Percentiles rank a stretch among this genome's conserved stretches.
Conservation (phyloP, 2,113 vertebrate species). For the Prolemur simus region DNA sequence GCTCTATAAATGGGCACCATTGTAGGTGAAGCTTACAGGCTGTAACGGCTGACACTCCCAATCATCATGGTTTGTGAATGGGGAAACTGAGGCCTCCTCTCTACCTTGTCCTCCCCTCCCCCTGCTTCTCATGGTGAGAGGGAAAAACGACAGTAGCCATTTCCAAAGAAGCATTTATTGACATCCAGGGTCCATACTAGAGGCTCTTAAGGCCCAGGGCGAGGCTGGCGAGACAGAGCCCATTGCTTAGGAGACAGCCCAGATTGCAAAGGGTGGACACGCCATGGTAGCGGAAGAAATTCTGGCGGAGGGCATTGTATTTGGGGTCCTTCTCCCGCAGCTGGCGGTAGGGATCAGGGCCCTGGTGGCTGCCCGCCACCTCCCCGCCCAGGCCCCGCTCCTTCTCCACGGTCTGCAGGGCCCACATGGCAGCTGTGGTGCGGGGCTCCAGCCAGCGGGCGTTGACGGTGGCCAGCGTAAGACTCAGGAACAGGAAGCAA, state of each 20-base stretch:
- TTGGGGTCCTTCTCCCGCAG: constrained; percentile 90
- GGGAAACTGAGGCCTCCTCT: background rate
- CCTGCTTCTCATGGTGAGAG: background rate
- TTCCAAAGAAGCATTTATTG: constrained; percentile 64
- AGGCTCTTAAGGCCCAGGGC: constrained; percentile 87
- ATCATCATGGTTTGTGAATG: background rate
- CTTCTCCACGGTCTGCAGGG: constrained; percentile 87
- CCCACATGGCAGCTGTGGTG: constrained; percentile 84
- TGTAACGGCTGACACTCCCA: background rate
- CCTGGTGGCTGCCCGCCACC: constrained; percentile 76
- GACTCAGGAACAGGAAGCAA: constrained; percentile 83
- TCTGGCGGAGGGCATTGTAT: constrained; percentile 82
- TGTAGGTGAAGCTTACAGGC: background rate
- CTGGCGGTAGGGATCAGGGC: constrained; percentile 85
- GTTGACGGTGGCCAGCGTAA: constrained; percentile 84
- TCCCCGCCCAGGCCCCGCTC: constrained; percentile 88
- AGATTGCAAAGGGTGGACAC: constrained; percentile 90
- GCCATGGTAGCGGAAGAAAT: constrained; percentile 89
- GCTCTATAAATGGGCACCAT: background rate
- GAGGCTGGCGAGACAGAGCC: constrained; percentile 85
- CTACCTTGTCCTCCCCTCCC: background rate
- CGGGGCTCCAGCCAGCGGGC: constrained; percentile 87
- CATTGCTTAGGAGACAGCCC: constrained; percentile 86
- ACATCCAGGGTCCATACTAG: constrained; percentile 62
- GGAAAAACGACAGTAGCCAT: background rate